A percentile compares a stretch with the other conserved stretches of the same genome.
Conservation (phyloP, 2,888 invertebrate genomes). For the Drosophila anomalipes region DNA sequence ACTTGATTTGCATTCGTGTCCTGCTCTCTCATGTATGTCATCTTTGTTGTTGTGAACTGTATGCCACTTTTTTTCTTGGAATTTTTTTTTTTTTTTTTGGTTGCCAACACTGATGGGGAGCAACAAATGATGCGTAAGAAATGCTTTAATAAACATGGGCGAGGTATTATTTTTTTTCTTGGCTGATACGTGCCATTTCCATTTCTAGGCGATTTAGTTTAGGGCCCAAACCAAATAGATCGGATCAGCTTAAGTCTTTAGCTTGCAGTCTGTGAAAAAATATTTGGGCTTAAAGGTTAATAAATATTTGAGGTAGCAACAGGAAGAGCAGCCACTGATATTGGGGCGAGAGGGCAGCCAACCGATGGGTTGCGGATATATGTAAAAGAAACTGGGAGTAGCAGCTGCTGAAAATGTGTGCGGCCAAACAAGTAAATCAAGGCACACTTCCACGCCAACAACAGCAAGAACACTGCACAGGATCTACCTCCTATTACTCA, state of each 20-base stretch:
- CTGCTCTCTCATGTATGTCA: constrained; percentile 10
- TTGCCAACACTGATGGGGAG: constrained; percentile 23
- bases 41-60: constrained; percentile 1
- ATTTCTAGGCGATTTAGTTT: constrained; percentile 67
- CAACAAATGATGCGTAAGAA: constrained; percentile 79
- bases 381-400: constrained; percentile 4
- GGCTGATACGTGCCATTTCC: constrained; percentile 29
- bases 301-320: constrained; percentile 69
- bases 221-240: constrained; percentile 37
- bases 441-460: constrained; percentile 73
- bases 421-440: constrained; percentile 79
- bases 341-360: not conserved
- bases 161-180: constrained; percentile 3
- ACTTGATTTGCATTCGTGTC: constrained; percentile 45
- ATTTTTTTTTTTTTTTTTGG: not conserved
- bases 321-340: constrained; percentile 22
- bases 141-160: constrained; percentile 70
- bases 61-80: constrained; percentile 1
- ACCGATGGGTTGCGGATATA: constrained; percentile 1
- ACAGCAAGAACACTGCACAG: constrained; percentile 2
- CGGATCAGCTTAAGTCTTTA: constrained; percentile 63
- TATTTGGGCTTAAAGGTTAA: constrained; percentile 67
- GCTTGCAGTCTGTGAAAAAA: constrained; percentile 51
- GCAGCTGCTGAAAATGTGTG: constrained; percentile 63
- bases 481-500: constrained; percentile 5